These are phyloP conservation scores for Theretra japonica DNA, from an alignment of 2,888 invertebrate genomes.

Conservation along the genomic window DNA sequence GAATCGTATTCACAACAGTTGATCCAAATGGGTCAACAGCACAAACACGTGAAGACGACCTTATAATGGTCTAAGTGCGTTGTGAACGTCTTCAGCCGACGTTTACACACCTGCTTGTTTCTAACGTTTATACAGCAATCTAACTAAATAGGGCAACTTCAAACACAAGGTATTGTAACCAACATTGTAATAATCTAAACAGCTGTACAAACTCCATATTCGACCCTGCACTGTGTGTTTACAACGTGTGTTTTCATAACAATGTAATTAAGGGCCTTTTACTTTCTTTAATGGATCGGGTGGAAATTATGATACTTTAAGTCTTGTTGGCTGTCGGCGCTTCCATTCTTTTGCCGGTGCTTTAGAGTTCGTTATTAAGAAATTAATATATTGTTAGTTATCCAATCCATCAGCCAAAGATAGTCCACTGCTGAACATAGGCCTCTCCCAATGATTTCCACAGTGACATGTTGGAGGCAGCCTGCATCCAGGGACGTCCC, in stretches of 20 bases:
- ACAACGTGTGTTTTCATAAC: slow-evolving; percentile 15
- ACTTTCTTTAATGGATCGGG: slow-evolving; percentile 24
- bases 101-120: slow-evolving; percentile 61
- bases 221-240: slow-evolving; percentile 16
- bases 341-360: no score
- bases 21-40: slow-evolving; percentile 16
- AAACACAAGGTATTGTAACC: slow-evolving; percentile 56
- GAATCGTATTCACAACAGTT: background rate
- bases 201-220: slow-evolving; percentile 52
- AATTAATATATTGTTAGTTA: no score
- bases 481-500: no score
- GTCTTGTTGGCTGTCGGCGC: background rate
- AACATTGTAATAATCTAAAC: slow-evolving; percentile 48
- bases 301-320: slow-evolving; percentile 4
- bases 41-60: slow-evolving; percentile 20
- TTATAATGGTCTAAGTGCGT: slow-evolving; percentile 33
- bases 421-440: no score
- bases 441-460: no score
- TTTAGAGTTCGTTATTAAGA: no score
- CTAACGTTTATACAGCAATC: slow-evolving; percentile 58
- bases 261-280: slow-evolving; percentile 25
- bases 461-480: no score
- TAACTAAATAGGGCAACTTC: slow-evolving; percentile 61
- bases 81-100: slow-evolving; percentile 46
- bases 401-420: no score